Percentiles rank a stretch among this genome's conserved stretches.
Evolutionary conservation across 1,140 invertebrate species (phyloP).

Genomic region (Chrysoperla carnea): DNA sequence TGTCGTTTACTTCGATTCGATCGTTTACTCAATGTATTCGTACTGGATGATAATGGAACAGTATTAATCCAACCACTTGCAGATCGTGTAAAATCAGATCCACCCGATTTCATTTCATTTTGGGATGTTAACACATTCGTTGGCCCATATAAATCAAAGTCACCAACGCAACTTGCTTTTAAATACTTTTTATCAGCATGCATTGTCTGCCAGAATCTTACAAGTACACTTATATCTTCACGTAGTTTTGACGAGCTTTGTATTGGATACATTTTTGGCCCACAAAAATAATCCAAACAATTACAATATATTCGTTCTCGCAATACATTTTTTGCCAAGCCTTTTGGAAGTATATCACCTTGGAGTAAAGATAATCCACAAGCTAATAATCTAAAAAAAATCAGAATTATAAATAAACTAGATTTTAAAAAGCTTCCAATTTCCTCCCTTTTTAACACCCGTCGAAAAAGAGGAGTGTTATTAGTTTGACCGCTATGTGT

Average conservation of each 20-base stretch:
- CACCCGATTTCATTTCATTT: constrained; percentile 13
- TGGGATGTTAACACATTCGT: constrained; percentile 25
- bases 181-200: constrained; percentile 96
- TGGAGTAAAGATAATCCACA: constrained; percentile 88
- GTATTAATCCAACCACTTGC: constrained; percentile 80
- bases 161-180: constrained; percentile 50
- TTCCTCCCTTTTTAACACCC: too few relatives aligned
- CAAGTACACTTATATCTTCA: constrained; percentile 79
- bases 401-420: neutral
- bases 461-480: too few relatives aligned
- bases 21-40: constrained; percentile 59
- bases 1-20: constrained; percentile 52
- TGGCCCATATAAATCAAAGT: constrained; percentile 28
- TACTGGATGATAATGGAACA: constrained; percentile 49
- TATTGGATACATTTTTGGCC: constrained; percentile 65
- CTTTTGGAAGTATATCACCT: constrained; percentile 73
- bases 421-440: too few relatives aligned
- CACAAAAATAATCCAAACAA: constrained; percentile 91
- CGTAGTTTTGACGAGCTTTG: constrained; percentile 56
- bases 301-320: constrained; percentile 87
- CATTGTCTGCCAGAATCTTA: constrained; percentile 92
- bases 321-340: constrained; percentile 80
- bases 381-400: constrained; percentile 55
- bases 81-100: constrained; percentile 36
- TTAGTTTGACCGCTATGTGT: too few relatives aligned